phyloP scores from a whole-genome alignment of 2,888 invertebrate species.

The Bembecia ichneumoniformis region DNA sequence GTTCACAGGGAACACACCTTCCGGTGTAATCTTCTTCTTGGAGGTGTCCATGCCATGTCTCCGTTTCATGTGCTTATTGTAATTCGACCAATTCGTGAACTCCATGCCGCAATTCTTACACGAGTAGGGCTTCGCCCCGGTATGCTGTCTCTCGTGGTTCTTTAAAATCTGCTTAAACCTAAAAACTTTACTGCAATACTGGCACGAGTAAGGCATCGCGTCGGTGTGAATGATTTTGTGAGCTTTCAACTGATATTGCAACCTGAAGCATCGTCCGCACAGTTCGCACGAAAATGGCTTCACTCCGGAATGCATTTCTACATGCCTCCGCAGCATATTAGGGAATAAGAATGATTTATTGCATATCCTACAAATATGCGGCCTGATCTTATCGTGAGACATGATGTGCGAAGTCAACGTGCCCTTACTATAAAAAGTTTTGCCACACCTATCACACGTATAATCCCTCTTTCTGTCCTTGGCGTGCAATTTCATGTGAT shows the following conservation, averaged over 20 bases:
- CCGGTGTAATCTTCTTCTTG: conserved; percentile 69
- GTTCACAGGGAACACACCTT: conserved; percentile 58
- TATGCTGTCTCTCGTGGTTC: conserved; percentile 82
- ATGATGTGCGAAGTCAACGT: conserved; percentile 57
- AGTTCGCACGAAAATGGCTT: conserved; percentile 60
- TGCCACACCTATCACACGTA: conserved; percentile 59
- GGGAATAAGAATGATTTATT: conserved; percentile 56
- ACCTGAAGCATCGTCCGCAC: conserved; percentile 64
- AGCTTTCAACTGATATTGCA: conserved; percentile 80
- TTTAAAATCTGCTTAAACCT: conserved; percentile 81
- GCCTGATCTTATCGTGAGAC: conserved; percentile 52
- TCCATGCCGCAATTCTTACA: conserved; percentile 79
- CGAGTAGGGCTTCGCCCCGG: conserved; percentile 79
- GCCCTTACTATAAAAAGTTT: conserved; percentile 60
- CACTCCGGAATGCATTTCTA: conserved; percentile 56
- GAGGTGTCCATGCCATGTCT: conserved; percentile 73
- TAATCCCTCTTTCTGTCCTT: conserved; percentile 56
- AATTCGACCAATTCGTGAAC: conserved; percentile 88
- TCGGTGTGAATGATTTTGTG: conserved; percentile 85
- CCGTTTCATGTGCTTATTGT: conserved; percentile 86
- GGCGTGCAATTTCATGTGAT: conserved; percentile 75
- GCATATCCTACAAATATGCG: conserved; percentile 55
- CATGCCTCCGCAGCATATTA: conserved; percentile 55
- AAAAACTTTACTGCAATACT: conserved; percentile 82
- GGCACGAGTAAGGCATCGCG: conserved; percentile 82